Conservation (phyloP, 1,140 invertebrate genomes). For the Drosophila subpulchrella region DNA sequence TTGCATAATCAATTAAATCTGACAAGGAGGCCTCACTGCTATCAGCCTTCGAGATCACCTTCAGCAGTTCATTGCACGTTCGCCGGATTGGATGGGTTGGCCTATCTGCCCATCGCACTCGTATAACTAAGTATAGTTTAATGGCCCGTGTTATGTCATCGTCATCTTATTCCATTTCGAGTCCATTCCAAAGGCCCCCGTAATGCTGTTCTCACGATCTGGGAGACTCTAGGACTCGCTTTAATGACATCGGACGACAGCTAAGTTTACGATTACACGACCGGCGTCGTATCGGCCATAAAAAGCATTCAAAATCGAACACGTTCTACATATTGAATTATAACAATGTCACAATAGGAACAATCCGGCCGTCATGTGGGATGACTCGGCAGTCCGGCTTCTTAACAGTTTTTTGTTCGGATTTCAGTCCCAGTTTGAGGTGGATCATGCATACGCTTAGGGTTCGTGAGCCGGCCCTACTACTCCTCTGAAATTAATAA, state of each 20-base stretch:
- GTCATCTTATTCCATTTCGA: not conserved
- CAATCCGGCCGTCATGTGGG: slow-evolving; percentile 36
- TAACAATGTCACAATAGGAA: slow-evolving; percentile 49
- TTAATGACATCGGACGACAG: slow-evolving; percentile 41
- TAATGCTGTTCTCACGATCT: slow-evolving; percentile 53
- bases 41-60: slow-evolving; percentile 56
- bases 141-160: slow-evolving; percentile 53
- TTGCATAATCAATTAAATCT: slow-evolving; percentile 55
- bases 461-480: slow-evolving; percentile 7
- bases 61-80: slow-evolving; percentile 56
- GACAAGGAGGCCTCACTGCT: slow-evolving; percentile 32
- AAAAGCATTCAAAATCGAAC: slow-evolving; percentile 54
- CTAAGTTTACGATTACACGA: slow-evolving; percentile 48
- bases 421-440: slow-evolving; percentile 1
- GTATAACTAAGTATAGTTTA: slow-evolving; percentile 43
- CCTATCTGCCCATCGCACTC: not conserved
- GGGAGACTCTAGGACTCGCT: slow-evolving; percentile 30
- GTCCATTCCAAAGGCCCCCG: slow-evolving; percentile 6
- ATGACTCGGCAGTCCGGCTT: slow-evolving; percentile 25
- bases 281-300: slow-evolving; percentile 16
- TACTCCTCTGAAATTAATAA: slow-evolving; percentile 45
- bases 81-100: not conserved
- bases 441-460: slow-evolving; percentile 13
- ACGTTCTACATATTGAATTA: slow-evolving; percentile 58
- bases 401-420: not conserved